Percentiles rank a stretch among this genome's conserved stretches.
phyloP scores from a whole-genome alignment of 2,888 invertebrate species.

The Melolontha melolontha region DNA sequence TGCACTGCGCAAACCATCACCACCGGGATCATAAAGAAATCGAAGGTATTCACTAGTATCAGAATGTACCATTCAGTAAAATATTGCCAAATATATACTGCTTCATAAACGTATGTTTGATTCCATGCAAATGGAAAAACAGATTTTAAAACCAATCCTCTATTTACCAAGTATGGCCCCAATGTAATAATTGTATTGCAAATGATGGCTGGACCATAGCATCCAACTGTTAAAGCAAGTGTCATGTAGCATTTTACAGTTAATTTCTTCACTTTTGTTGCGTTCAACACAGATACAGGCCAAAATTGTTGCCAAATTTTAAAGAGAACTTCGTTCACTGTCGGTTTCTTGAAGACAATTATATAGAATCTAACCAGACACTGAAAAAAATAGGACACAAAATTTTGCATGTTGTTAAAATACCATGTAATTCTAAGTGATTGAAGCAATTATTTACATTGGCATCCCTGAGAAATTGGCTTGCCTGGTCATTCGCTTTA shows the following conservation, averaged over 20 bases:
- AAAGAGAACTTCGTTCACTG: slow-evolving; percentile 33
- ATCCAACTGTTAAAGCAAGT: slow-evolving; percentile 19
- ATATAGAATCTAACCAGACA: slow-evolving; percentile 39
- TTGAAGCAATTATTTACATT: too few species aligned
- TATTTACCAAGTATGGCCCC: slow-evolving; percentile 20
- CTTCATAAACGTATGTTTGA: slow-evolving; percentile 45
- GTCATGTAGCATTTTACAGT: slow-evolving; percentile 16
- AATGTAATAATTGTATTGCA: slow-evolving; percentile 23
- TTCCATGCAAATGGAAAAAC: slow-evolving; percentile 46
- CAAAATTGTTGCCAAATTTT: slow-evolving; percentile 42
- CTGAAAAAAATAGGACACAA: slow-evolving; percentile 15
- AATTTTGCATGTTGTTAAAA: too few species aligned
- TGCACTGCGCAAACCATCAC: slow-evolving; percentile 34
- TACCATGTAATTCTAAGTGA: too few species aligned
- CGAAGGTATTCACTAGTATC: slow-evolving; percentile 36
- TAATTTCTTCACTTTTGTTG: neutral
- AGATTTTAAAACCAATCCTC: slow-evolving; percentile 40
- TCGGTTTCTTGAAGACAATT: slow-evolving; percentile 34
- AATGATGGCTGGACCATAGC: slow-evolving; percentile 27
- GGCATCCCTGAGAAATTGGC: too few species aligned
- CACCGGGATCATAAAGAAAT: slow-evolving; percentile 39
- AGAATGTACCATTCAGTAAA: slow-evolving; percentile 41
- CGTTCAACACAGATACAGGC: slow-evolving; percentile 19
- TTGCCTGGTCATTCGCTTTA: too few species aligned
- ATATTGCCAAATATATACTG: slow-evolving; percentile 45